These are phyloP conservation scores for human (Homo sapiens) DNA, from an alignment of 2,113 vertebrate genomes.

Conservation along the genomic window DNA sequence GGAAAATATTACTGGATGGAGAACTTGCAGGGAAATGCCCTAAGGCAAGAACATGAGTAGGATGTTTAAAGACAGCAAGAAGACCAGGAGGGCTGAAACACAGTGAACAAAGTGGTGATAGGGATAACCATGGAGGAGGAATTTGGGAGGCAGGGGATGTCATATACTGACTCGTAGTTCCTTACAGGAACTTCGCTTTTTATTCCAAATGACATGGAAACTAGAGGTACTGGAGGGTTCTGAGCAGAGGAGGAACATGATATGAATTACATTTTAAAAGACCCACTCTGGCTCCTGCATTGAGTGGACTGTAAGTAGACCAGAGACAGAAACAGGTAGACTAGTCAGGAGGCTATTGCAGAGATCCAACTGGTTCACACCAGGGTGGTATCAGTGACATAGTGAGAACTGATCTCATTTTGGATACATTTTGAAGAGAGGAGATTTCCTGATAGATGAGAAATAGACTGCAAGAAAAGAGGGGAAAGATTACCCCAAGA, in stretches of 20 bases:
- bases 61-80: not conserved
- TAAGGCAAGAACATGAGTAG: not conserved
- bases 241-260: not conserved
- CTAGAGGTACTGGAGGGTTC: not conserved
- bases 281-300: not conserved
- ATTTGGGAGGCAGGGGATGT: not conserved
- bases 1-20: not conserved
- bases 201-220: not conserved
- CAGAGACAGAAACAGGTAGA: not conserved
- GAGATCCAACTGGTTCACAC: not conserved
- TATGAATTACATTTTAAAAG: not conserved
- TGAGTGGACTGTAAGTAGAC: not conserved
- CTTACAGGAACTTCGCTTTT: not conserved
- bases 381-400: not conserved
- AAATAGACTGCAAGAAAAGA: not conserved
- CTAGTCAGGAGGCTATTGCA: not conserved
- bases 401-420: not conserved
- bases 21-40: not conserved
- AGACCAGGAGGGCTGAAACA: not conserved
- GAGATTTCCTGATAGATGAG: not conserved
- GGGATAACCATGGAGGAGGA: not conserved
- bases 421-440: not conserved
- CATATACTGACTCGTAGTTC: not conserved
- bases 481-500: not conserved
- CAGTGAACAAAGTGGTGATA: not conserved